Evolutionary conservation across 2,113 vertebrate genomes (phyloP), one percentile per base, ranked within the genome.

Genomic region (Polypterus senegalus): DNA sequence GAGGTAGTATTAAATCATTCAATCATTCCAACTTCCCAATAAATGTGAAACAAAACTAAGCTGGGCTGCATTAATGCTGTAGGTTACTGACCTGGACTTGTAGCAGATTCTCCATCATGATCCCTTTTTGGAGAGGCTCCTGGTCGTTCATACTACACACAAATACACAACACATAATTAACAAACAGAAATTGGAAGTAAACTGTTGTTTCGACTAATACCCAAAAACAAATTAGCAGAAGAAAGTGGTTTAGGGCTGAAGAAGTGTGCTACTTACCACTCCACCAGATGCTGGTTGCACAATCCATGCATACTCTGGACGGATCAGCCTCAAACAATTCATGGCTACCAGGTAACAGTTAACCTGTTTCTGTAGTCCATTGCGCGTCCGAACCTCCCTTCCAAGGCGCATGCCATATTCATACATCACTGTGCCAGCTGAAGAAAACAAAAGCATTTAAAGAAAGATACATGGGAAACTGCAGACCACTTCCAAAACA

Each of bases 361-460:
- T 91, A 0, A 92, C 91, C 77, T 98, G 96, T 43, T 96, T 95
- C 81, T 94, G 91, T 2, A 98, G 87, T 11, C 94, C 93, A 0
- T 73, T 67, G 0, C 85, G 82, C 0, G 93, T 93, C 2, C 89
- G 87, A 1, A 97, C 92, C 70, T 98, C 96, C 46, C 92, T 81
- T 61, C 94, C 92, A 48, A 98, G 82, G 48, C 96, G 86, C 87
- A 92, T 92, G 8, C 91, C 93, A 0, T 94, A 92, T 69, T 98
- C 94, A n/a, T 91, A 95, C 94, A 98, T 98, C 74, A 95, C 93
- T 0, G 92, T 91, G 3, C 93, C 92, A 4, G 93, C 95, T 73
- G 64, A 52, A 55, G 59, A 48, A 44, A 60, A 64, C 3, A 48
- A 58, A 8, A 7, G 63, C 0, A 5, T 3, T 3, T 68, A 45